Evolutionary conservation across 2,797 vertebrate species (phyloP).

Genomic region (Sphaeramia orbicularis): DNA sequence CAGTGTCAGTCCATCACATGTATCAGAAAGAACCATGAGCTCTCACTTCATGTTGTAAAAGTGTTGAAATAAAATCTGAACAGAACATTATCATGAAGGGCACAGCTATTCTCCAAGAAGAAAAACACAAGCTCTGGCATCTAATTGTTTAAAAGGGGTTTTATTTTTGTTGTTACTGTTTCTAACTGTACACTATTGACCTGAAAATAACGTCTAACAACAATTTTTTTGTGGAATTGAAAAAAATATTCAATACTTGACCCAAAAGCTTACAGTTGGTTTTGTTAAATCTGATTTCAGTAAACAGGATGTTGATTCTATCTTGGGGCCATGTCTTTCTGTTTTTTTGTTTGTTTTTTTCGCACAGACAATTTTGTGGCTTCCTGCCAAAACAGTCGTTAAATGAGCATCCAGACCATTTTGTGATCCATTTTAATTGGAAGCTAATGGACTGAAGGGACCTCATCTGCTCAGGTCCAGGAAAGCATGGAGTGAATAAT

Average conservation of each 20-base stretch:
- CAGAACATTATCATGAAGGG: background rate
- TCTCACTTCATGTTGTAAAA: conserved; percentile 1
- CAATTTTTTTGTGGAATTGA: conserved; percentile 6
- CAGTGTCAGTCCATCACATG: conserved; percentile 30
- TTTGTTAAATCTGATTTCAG: conserved; percentile 41
- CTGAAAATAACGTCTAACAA: conserved; percentile 5
- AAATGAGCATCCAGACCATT: conserved; percentile 57
- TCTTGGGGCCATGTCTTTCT: conserved; percentile 26
- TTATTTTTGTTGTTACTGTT: background rate
- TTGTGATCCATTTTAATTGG: conserved; percentile 72
- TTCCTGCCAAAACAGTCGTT: conserved; percentile 57
- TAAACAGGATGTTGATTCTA: conserved; percentile 35
- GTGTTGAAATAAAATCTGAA: background rate
- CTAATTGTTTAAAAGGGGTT: background rate
- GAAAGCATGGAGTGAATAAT: conserved; percentile 64
- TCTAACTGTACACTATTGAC: background rate
- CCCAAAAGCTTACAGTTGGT: conserved; percentile 18
- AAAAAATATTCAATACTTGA: conserved; percentile 24
- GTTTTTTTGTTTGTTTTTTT: conserved; percentile 9
- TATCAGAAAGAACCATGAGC: conserved; percentile 8
- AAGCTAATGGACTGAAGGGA: conserved; percentile 73
- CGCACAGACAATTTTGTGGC: conserved; percentile 44
- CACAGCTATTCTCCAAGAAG: too few relatives aligned
- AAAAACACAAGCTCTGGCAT: background rate
- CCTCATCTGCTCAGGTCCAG: conserved; percentile 66